Evolutionary conservation across 2,113 vertebrate genomes (phyloP), one percentile per base, ranked within the genome.

Genomic region (Archocentrus centrarchus): DNA sequence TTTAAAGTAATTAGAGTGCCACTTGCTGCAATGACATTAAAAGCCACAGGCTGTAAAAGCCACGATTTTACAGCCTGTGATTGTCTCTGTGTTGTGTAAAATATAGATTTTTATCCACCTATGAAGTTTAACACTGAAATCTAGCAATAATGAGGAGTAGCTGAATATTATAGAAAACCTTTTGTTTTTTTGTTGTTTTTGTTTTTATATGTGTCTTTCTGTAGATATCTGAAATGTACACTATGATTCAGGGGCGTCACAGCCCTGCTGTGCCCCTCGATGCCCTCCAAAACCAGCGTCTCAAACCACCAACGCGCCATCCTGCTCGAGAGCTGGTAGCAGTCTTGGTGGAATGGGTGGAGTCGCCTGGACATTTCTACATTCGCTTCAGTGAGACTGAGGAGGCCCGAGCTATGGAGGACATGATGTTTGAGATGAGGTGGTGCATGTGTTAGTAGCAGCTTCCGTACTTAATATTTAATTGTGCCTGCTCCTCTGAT

Each of bases 371-470:
- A 87, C 93, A 96, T 63, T 99, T 99, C 95, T 97, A 97, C 87
- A 30, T 99, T 76, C 95, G 95, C 11, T 93, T 97, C 88, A 95
- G 90, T 24, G 93, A 94, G 79, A 93, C 60, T 7, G 93, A 96
- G 18, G 94, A 96, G 0, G 95, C 96, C 55, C 90, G 89, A 41
- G 89, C 95, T 6, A 92, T 98, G 47, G 96, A 97, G 88, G 93
- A 97, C 83, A 96, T 98, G 97, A 99, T 98, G 96, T 88, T 98
- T 80, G 96, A 97, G 86, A 98, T 99, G 97, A 97, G 97, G 98
- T 99, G 84, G 10, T 39, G 14, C 14, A 68, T 3, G 10, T 50
- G 32, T 75, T 80, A 2, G 24, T 62, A 4, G 66, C 44, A 73
- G 66, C 44, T 73, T 13, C 47, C 5, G 6, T 53, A 53, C 15